Conservation (phyloP, 2,113 vertebrate species). For the Actenoides lindsayi region DNA sequence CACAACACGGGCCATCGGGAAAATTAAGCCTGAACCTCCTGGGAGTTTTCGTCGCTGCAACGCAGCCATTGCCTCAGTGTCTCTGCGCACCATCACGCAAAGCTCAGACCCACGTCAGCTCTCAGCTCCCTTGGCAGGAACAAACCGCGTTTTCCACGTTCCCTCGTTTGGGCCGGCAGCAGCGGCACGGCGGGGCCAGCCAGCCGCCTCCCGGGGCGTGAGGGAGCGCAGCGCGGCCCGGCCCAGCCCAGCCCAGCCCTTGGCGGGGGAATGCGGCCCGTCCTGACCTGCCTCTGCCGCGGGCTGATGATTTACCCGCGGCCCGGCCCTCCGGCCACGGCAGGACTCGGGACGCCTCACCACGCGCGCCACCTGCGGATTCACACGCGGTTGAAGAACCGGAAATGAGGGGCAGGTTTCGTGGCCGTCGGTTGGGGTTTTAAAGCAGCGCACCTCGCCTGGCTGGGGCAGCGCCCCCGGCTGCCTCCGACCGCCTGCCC, state of each 20-base stretch:
- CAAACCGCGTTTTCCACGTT: neutral
- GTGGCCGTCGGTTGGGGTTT: neutral
- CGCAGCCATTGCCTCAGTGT: rapidly evolving
- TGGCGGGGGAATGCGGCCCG: neutral
- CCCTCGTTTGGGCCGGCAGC: too few species aligned
- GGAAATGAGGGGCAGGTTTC: neutral
- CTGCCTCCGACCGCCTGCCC: neutral
- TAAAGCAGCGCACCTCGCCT: neutral
- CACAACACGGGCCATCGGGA: neutral
- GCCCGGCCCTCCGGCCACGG: neutral
- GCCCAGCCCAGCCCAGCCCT: neutral
- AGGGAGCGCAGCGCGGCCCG: neutral
- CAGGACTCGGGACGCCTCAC: neutral
- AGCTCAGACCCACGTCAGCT: neutral
- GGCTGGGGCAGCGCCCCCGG: neutral
- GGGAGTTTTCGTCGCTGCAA: neutral
- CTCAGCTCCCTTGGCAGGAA: too few species aligned
- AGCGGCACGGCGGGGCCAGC: too few species aligned
- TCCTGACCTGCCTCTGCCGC: neutral
- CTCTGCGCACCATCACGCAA: rapidly evolving
- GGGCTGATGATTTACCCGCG: neutral
- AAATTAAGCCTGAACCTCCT: neutral
- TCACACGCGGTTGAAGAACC: neutral
- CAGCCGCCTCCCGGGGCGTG: too few species aligned
- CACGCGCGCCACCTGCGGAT: neutral